Conservation (phyloP, 2,888 invertebrate genomes). For the Diadromus collaris region DNA sequence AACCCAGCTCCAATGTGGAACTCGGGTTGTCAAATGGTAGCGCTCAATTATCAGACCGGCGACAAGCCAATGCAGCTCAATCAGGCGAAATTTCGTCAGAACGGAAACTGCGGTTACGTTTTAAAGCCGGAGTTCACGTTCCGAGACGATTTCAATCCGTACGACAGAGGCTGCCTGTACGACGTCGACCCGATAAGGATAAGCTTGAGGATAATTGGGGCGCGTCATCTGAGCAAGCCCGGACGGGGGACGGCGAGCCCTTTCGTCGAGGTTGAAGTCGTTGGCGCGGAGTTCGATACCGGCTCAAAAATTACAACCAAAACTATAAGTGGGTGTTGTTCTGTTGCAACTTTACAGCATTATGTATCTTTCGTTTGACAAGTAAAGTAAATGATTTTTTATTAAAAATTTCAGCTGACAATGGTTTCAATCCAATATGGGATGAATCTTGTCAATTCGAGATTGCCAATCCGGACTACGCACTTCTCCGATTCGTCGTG, state of each 20-base stretch:
- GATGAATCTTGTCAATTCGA: slow-evolving; percentile 92
- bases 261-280: slow-evolving; percentile 94
- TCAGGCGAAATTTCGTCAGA: slow-evolving; percentile 94
- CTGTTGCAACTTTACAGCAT: background rate
- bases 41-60: slow-evolving; percentile 97
- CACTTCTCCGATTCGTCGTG: slow-evolving; percentile 92
- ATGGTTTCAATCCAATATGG: slow-evolving; percentile 97
- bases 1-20: slow-evolving; percentile 98
- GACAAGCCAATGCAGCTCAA: slow-evolving; percentile 99
- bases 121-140: slow-evolving; percentile 95
- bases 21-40: slow-evolving; percentile 97
- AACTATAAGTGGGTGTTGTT: slow-evolving; percentile 86
- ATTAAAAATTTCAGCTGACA: slow-evolving; percentile 85
- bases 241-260: slow-evolving; percentile 94
- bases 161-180: slow-evolving; percentile 84
- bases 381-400: background rate
- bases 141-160: slow-evolving; percentile 89
- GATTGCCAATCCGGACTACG: slow-evolving; percentile 90
- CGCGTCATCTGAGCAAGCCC: slow-evolving; percentile 92
- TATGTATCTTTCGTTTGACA: background rate
- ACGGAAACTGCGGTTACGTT: slow-evolving; percentile 96
- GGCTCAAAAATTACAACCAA: slow-evolving; percentile 93
- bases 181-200: slow-evolving; percentile 84
- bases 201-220: slow-evolving; percentile 91
- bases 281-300: slow-evolving; percentile 93